Base-by-base conservation (phyloP, 2,797 vertebrate species). In the Anniella stebbinsi region DNA sequence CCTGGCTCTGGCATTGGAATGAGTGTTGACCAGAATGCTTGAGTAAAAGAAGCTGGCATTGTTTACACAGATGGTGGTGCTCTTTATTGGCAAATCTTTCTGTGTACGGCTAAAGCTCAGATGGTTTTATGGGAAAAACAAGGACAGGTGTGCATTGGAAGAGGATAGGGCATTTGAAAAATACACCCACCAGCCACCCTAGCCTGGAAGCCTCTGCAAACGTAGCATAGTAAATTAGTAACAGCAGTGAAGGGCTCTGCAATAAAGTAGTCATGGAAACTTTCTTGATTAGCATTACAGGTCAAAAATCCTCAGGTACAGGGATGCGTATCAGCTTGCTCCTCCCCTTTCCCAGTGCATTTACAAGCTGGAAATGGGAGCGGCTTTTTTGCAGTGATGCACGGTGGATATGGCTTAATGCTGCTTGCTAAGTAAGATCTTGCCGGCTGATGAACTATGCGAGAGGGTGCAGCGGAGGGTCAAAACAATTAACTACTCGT, bases 221-320 rank as follows among this genome's bases (percentile, higher is more conserved):
- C 23, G 3, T 30, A 36, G 41, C 54, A 30, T 69, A 33, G 91
- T 92, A 48, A 92, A 92, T 89, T n/a, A 89, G 89, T 92, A 92
- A 91, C 80, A 10, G 41, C 67, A 30, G 38, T 41, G 45, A 84
- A 80, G 36, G 84, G 41, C 21, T 80, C 25, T 36, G 38, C n/a
- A 82, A 33, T 89, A 54, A 89, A 80, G 84, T 80, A 80, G 85
- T 38, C 87, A 90, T 87, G 86, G 75, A 48, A 87, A 30, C 84
- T 86, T 92, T 83, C 75, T 94, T 45, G 36, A 21, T 88, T 67
- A 80, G 89, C 85, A 73, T 87, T 1, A 1, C 0, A 25, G 54
- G 69, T 67, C 30, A 51, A 51, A 80, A 83, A 70, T 11, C 78
- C 18, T 78, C 11, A 80, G 1, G 1, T 45, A 28, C 28, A 1